Percentiles rank a stretch among this genome's conserved stretches.
phyloP scores from a whole-genome alignment of 2,888 invertebrate genomes.

The Heliconius ethilla region DNA sequence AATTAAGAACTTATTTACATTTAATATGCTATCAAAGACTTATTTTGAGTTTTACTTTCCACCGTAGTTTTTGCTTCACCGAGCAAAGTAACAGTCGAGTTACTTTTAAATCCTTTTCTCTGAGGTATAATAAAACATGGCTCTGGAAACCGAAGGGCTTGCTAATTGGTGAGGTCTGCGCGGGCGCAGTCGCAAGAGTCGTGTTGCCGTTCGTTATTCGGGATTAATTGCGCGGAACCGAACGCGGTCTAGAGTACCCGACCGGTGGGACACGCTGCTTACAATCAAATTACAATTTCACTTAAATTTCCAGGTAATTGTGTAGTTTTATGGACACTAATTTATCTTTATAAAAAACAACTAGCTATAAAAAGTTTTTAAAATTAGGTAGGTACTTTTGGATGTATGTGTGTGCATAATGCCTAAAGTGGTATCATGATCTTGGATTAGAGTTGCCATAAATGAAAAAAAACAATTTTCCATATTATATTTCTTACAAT shows the following conservation, averaged over 20 bases:
- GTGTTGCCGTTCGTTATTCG: constrained; percentile 77
- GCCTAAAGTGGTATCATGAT: neutral
- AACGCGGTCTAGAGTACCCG: constrained; percentile 72
- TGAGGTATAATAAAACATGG: constrained; percentile 41
- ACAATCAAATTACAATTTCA: constrained; percentile 39
- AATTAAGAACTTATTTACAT: neutral
- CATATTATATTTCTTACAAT: too few relatives aligned
- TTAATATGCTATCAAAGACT: neutral
- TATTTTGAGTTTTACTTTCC: neutral
- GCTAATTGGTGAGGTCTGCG: constrained; percentile 67
- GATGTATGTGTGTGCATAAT: neutral
- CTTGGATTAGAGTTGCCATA: neutral
- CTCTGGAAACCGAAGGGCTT: constrained; percentile 37
- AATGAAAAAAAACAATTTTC: neutral
- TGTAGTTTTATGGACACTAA: constrained; percentile 14
- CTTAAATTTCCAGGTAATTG: constrained; percentile 29
- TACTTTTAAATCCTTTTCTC: constrained; percentile 36
- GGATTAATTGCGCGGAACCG: constrained; percentile 78
- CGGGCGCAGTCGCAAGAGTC: constrained; percentile 64
- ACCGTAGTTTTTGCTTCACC: constrained; percentile 4
- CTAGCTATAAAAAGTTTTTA: neutral
- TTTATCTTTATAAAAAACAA: neutral
- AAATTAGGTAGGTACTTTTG: neutral
- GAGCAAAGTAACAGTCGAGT: constrained; percentile 22
- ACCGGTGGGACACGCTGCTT: constrained; percentile 48